These are phyloP conservation scores for Ptilorrhoa leucosticta DNA, from an alignment of 2,113 vertebrate genomes.

Conservation along the genomic window DNA sequence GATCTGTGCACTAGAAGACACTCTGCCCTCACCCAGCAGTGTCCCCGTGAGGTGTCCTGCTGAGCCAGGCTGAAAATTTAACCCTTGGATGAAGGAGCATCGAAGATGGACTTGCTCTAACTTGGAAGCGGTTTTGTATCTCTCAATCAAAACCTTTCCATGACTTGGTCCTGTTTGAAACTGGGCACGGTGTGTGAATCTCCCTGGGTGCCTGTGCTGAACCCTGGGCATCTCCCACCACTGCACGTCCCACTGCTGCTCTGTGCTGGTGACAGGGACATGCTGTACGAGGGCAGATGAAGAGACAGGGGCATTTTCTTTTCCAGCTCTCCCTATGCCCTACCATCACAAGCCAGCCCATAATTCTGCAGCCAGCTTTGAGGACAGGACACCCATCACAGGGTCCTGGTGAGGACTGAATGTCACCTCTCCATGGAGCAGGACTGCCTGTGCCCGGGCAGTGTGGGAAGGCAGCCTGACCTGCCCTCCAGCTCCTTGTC, in stretches of 20 bases:
- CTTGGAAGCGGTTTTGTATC: not conserved
- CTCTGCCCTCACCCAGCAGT: not conserved
- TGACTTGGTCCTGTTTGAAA: not conserved
- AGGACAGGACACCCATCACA: not conserved
- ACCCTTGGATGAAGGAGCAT: not conserved
- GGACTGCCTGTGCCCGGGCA: not conserved
- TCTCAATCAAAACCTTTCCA: not conserved
- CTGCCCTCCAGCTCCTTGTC: not conserved
- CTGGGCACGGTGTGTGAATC: not conserved
- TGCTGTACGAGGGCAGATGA: rapidly evolving
- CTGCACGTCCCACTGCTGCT: not conserved
- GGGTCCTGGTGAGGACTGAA: not conserved
- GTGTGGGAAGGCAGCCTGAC: not conserved
- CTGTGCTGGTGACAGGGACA: not conserved
- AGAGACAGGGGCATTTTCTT: not conserved
- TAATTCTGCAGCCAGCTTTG: not conserved
- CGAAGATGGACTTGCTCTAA: not conserved
- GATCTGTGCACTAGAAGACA: not conserved
- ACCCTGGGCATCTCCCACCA: not conserved
- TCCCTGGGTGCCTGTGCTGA: not conserved
- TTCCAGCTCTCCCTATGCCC: rapidly evolving
- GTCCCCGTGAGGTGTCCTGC: not conserved
- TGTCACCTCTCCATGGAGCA: no score
- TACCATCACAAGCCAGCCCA: not conserved
- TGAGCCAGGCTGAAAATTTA: not conserved